A percentile compares a stretch with the other conserved stretches of the same genome.
Conservation (phyloP, 2,797 vertebrate genomes). For the Eupleurogrammus muticus region DNA sequence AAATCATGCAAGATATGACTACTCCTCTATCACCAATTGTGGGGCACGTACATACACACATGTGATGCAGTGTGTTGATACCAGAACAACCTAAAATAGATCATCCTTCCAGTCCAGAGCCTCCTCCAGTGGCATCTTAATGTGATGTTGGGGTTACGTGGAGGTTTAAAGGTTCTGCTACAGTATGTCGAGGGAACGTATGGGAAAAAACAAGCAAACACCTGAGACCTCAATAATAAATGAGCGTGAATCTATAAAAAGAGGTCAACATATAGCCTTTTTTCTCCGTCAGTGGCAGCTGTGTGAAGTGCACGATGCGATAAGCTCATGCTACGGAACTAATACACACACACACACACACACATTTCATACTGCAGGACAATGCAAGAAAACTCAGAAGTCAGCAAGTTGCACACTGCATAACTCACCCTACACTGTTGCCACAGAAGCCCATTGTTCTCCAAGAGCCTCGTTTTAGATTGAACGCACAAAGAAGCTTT, state of each 20-base stretch:
- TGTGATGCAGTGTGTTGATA: constrained; percentile 5
- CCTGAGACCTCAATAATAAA: constrained; percentile 49
- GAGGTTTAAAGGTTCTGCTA: constrained; percentile 55
- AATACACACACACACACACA: background rate
- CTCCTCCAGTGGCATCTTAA: constrained; percentile 57
- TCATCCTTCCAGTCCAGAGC: constrained; percentile 14
- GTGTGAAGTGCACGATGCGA: background rate
- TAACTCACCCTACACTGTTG: constrained; percentile 12
- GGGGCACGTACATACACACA: no score
- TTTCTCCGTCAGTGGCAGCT: background rate
- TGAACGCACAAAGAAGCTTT: no score
- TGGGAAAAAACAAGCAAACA: constrained; percentile 37
- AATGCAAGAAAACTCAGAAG: constrained; percentile 6
- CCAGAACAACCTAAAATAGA: background rate
- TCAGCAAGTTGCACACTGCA: constrained; percentile 18
- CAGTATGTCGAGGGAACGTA: constrained; percentile 33
- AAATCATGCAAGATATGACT: background rate
- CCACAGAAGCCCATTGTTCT: constrained; percentile 21
- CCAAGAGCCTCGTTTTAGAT: background rate
- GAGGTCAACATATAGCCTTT: background rate
- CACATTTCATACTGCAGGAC: constrained; percentile 13
- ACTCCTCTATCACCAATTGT: background rate
- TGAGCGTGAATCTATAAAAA: constrained; percentile 6
- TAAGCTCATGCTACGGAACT: background rate
- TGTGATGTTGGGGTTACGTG: constrained; percentile 54